Evolutionary conservation across 2,113 vertebrate species (phyloP).

Genomic region (Clarias gariepinus): DNA sequence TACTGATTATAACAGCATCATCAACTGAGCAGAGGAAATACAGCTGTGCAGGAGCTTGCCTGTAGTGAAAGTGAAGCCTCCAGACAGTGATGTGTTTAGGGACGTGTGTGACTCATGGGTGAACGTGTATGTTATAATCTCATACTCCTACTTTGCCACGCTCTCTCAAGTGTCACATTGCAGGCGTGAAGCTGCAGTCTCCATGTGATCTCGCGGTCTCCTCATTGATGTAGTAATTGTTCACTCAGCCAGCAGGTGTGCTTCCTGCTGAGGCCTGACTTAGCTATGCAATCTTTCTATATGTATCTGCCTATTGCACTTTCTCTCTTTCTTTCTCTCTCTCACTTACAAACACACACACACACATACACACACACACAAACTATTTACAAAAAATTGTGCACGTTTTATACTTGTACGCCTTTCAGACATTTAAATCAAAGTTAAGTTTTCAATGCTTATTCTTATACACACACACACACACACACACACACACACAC

Average conservation of each 20-base stretch:
- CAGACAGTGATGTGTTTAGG: not conserved
- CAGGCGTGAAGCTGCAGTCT: slow-evolving; percentile 28
- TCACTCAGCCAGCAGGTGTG: slow-evolving; percentile 47
- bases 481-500: not conserved
- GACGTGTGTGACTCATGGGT: slow-evolving; percentile 12
- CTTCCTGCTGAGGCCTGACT: slow-evolving; percentile 34
- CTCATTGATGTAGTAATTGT: slow-evolving; percentile 46
- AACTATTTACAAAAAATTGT: not conserved
- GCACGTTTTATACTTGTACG: slow-evolving; percentile 15
- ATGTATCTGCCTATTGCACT: not conserved
- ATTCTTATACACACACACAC: slow-evolving; percentile 22
- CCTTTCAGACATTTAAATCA: slow-evolving; percentile 16
- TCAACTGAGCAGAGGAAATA: not conserved
- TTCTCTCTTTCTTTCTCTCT: not conserved
- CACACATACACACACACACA: not conserved
- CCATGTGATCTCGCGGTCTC: slow-evolving; percentile 37
- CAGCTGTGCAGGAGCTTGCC: not conserved
- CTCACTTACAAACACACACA: not conserved
- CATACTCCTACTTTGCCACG: not conserved
- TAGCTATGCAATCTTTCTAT: slow-evolving; percentile 13
- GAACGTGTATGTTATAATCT: slow-evolving; percentile 3
- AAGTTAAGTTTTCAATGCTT: slow-evolving; percentile 6
- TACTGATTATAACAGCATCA: not conserved
- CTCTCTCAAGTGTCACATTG: slow-evolving; percentile 18
- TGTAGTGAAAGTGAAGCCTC: slow-evolving; percentile 7